Percentiles rank a stretch among this genome's conserved stretches.
Evolutionary conservation across 2,888 invertebrate species (phyloP).

Genomic region (Metalampra italica): DNA sequence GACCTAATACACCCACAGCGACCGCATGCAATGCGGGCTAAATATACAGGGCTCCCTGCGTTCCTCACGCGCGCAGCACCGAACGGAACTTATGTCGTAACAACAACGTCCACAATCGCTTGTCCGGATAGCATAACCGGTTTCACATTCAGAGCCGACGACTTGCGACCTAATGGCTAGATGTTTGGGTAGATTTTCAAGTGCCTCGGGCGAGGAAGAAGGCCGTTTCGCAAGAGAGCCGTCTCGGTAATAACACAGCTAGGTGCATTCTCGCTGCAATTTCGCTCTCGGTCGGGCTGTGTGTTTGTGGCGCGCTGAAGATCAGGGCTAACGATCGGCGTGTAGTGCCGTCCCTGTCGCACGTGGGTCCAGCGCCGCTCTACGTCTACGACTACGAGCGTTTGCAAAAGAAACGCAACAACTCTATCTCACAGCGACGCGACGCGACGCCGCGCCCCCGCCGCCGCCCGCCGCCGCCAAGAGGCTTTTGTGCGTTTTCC

Average conservation of each 20-base stretch:
- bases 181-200: constrained; percentile 37
- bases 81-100: constrained; percentile 68
- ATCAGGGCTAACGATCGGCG: constrained; percentile 79
- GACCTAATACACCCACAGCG: constrained; percentile 72
- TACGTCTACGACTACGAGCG: constrained; percentile 19
- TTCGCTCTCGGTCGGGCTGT: constrained; percentile 79
- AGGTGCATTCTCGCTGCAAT: constrained; percentile 78
- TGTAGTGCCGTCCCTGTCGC: constrained; percentile 55
- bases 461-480: constrained; percentile 40
- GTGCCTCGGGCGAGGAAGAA: constrained; percentile 34
- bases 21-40: constrained; percentile 74
- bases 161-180: constrained; percentile 36
- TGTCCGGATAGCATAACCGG: constrained; percentile 66
- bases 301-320: constrained; percentile 79
- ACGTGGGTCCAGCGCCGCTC: constrained; percentile 28
- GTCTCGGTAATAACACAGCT: constrained; percentile 72
- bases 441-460: constrained; percentile 62
- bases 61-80: constrained; percentile 37
- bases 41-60: constrained; percentile 67
- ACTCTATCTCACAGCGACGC: constrained; percentile 75
- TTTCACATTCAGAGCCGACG: constrained; percentile 34
- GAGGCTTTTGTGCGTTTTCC: constrained; percentile 78
- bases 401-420: constrained; percentile 74
- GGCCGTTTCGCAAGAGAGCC: constrained; percentile 57
- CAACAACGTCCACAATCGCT: constrained; percentile 69